Base-by-base conservation (phyloP, 2,113 vertebrate species). In the Chaetops frenatus region DNA sequence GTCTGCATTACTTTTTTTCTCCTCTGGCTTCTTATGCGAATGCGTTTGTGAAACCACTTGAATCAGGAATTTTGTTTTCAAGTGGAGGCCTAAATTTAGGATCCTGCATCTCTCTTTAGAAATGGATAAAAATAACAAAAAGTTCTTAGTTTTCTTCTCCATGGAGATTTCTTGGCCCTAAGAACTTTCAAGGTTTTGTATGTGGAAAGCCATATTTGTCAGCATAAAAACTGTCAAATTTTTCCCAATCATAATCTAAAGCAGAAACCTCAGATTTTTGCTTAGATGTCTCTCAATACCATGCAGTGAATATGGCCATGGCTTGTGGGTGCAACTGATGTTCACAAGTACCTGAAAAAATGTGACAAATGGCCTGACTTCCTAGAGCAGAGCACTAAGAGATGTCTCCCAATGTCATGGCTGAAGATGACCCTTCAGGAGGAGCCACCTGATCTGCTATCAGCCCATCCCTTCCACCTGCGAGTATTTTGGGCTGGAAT, bases 41-140 rank as follows among this genome's bases (percentile, higher is more conserved):
- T 77, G 8, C 83, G 47, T 51, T 96, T 88, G 86, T 81, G 71
- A 81, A 92, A 93, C 42, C 51, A 91, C 85, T 95, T 93, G 67
- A 96, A 88, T 83, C 13, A 66, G 76, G 87, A 95, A 88, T 95
- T 94, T 61, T 86, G 47, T 93, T 94, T 94, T 88, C 54, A 83
- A 93, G 64, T 62, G 64, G 81, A 33, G 27, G 88, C 51, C 67
- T 91, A 93, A 92, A 92, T 95, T 92, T 92, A 91, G 79, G 92
- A 91, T 73, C 28, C 54, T 44, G 38, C 66, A 64, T 80, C 54
- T 31, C 31, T 88, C 62, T 93, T 80, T 93, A 92, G 70, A 69
- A 85, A 88, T 58, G 51, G 44, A 65, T 67, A 73, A 88, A 96
- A 88, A 70, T 60, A 90, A 73, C 74, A 92, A 66, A 57, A 93